Evolutionary conservation across 2,797 vertebrate species (phyloP).

Genomic region (Carduelis carduelis): DNA sequence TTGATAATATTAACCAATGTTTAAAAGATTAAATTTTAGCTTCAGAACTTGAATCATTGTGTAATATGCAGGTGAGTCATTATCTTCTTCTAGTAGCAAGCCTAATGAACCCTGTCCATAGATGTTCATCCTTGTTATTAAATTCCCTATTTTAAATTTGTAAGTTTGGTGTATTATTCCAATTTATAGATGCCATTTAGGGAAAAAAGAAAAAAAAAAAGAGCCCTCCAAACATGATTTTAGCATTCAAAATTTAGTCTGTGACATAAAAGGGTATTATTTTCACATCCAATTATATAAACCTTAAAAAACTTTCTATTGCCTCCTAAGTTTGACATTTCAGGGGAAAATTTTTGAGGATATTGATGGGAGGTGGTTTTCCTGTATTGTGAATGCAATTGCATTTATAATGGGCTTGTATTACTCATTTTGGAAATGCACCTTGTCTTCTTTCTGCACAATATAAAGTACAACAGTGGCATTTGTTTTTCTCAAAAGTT

Average conservation of each 20-base stretch:
- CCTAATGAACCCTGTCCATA: background rate
- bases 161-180: background rate
- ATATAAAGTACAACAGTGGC: background rate
- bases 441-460: background rate
- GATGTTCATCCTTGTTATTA: background rate
- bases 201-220: background rate
- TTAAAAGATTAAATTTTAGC: slow-evolving; percentile 55
- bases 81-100: slow-evolving; percentile 26
- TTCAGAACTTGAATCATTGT: slow-evolving; percentile 48
- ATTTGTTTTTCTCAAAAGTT: background rate
- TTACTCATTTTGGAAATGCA: background rate
- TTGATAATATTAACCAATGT: slow-evolving; percentile 60
- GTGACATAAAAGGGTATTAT: background rate
- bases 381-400: background rate
- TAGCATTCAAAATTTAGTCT: background rate
- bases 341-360: background rate
- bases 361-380: background rate
- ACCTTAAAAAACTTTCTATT: background rate
- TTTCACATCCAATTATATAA: background rate
- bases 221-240: background rate
- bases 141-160: background rate
- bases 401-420: background rate
- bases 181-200: background rate
- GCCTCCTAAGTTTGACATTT: background rate
- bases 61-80: slow-evolving; percentile 36